Conservation (phyloP, 2,797 vertebrate species). For the Esox masquinongy region DNA sequence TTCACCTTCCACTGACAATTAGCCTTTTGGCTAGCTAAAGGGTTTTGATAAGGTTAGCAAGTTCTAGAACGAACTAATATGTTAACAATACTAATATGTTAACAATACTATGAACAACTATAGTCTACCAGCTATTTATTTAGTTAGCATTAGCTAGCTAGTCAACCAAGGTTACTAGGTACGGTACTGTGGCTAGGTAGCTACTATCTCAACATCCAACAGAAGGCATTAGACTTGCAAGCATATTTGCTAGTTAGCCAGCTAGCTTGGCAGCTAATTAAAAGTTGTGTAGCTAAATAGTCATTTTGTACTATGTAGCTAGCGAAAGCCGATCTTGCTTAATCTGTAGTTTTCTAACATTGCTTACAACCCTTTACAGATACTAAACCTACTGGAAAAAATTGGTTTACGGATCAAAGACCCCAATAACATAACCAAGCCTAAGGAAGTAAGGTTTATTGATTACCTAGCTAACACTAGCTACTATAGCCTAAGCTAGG, state of each 20-base stretch:
- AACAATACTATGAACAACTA: not conserved
- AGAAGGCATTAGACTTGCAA: not conserved
- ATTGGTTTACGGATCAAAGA: slow-evolving; percentile 62
- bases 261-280: not conserved
- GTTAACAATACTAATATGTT: not conserved
- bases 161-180: too few species aligned
- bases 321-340: not conserved
- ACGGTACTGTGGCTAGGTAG: not conserved
- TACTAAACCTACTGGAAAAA: slow-evolving; percentile 68
- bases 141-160: too few species aligned
- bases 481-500: not conserved
- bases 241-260: not conserved
- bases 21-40: not conserved
- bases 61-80: not conserved
- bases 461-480: slow-evolving; percentile 13
- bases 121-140: not conserved
- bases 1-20: not conserved
- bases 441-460: slow-evolving; percentile 65
- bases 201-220: not conserved
- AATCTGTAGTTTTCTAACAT: not conserved
- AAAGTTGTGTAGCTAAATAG: not conserved
- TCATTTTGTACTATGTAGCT: not conserved
- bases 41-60: not conserved
- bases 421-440: slow-evolving; percentile 58
- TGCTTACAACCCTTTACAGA: slow-evolving; percentile 59